Conservation (phyloP, 1,140 invertebrate species). For the Samia ricini region DNA sequence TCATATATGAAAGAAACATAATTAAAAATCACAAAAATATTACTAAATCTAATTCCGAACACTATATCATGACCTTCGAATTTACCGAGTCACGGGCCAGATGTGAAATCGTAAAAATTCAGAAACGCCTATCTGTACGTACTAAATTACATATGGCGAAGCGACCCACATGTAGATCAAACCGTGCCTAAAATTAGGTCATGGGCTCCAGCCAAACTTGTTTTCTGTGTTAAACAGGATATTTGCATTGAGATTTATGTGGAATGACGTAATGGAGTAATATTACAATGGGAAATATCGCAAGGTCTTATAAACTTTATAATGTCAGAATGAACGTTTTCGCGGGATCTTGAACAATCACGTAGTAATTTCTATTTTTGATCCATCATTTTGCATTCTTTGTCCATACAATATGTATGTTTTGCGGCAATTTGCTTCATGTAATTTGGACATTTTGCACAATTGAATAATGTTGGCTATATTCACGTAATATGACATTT, state of each 20-base stretch:
- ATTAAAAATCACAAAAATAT: too few relatives aligned
- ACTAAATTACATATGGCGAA: neutral
- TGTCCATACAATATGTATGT: too few relatives aligned
- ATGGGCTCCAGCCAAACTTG: neutral
- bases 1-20: too few relatives aligned
- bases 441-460: too few relatives aligned
- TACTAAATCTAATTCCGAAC: too few relatives aligned
- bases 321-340: neutral
- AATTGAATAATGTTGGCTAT: too few relatives aligned
- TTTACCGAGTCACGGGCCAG: neutral
- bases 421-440: too few relatives aligned
- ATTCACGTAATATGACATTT: too few relatives aligned
- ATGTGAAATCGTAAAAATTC: neutral
- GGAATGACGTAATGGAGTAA: neutral
- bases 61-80: neutral
- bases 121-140: neutral
- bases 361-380: too few relatives aligned
- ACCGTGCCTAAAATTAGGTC: neutral
- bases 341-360: too few relatives aligned
- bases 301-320: neutral
- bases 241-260: neutral
- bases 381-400: too few relatives aligned
- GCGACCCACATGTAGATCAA: neutral
- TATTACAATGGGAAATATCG: neutral
- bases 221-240: neutral